Conservation (phyloP, 2,113 vertebrate genomes). For the Platysternon megacephalum region DNA sequence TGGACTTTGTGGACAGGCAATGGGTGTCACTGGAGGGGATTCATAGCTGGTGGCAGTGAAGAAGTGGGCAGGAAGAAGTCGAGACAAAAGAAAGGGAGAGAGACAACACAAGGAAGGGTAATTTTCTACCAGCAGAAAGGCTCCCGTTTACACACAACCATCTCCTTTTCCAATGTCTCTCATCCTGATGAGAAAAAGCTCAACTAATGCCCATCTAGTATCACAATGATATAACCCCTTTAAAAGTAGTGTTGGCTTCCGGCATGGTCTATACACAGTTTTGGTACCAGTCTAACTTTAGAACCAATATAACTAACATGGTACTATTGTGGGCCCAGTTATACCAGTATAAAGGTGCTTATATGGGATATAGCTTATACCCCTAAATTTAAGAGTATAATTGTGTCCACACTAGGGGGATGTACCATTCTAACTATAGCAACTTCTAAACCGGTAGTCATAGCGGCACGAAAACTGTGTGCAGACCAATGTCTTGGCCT, state of each 20-base stretch:
- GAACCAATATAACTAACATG: not conserved
- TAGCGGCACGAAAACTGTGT: not conserved
- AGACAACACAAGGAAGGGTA: no score
- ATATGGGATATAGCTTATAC: not conserved
- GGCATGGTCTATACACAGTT: not conserved
- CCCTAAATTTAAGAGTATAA: not conserved
- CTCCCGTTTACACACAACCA: no score
- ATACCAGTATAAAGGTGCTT: not conserved
- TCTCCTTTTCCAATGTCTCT: not conserved
- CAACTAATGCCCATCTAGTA: not conserved
- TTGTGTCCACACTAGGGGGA: not conserved
- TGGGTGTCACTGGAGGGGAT: not conserved
- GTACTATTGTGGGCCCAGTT: not conserved
- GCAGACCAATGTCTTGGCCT: not conserved
- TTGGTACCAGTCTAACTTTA: not conserved
- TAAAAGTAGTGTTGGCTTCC: not conserved
- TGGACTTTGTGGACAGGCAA: not conserved
- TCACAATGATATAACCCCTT: not conserved
- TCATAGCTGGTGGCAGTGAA: not conserved
- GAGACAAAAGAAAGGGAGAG: no score
- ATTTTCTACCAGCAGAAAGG: no score
- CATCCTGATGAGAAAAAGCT: not conserved
- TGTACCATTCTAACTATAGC: not conserved
- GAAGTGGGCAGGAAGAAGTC: no score
- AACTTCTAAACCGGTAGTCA: not conserved